Evolutionary conservation across 2,888 invertebrate genomes (phyloP), one percentile per base, ranked within the genome.

Genomic region (Meiosimyza decipiens): DNA sequence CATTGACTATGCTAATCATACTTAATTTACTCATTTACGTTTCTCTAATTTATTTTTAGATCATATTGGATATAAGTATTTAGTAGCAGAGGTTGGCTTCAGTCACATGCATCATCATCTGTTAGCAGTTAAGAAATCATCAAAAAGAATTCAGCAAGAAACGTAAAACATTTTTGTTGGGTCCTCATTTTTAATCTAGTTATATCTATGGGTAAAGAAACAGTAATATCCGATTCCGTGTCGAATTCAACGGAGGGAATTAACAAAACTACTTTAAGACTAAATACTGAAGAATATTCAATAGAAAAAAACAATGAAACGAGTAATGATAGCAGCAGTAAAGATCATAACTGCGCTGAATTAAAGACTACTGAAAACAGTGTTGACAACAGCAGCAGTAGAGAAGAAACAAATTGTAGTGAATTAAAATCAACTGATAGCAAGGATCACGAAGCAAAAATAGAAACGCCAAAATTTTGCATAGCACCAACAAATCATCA

Each of bases 401-500:
- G 55, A 54, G 16, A 64, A 52, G 18, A 51, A 62, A 12, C 22
- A 16, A 51, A 15, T 60, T 52, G 49, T 13, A 13, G 12, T 15
- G 50, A 71, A 57, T 11, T 71, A 50, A 59, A 65, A n/a, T 71
- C 47, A 16, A 49, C 40, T 28, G 71, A 54, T 40, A 67, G 54
- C 59, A 72, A 69, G 18, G 69, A 68, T 57, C 28, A 16, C 51
- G 51, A 63, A 50, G 71, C 76, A 40, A 71, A 70, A 28, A 55
- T 72, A 54, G 65, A 74, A 70, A 71, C 71, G 52, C 64, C 71
- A 55, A 69, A 77, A 73, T 73, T 76, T 66, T 70, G 74, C 52
- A 71, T 77, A 66, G 74, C 76, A 51, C 71, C 75, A 60, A 75
- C 74, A 60, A 76, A 62, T 74, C 79, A 74, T 74, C 76, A 76